Percentiles rank a stretch among this genome's conserved stretches.
Conservation (phyloP, 2,888 invertebrate genomes). For the Athripsodes cinereus region DNA sequence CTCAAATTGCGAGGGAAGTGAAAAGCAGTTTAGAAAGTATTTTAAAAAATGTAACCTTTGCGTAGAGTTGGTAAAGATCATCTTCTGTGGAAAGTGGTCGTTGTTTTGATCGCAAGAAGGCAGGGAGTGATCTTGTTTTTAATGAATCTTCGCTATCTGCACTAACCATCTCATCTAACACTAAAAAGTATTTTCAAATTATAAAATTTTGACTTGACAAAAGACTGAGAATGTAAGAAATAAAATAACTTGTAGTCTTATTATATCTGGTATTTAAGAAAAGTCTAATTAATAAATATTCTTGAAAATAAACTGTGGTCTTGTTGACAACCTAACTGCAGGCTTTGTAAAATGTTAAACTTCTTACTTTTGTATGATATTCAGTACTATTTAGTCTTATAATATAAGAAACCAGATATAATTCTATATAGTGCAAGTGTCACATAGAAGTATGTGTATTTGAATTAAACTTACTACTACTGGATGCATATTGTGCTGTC, state of each 20-base stretch:
- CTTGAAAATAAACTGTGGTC: too few relatives aligned
- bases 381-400: too few relatives aligned
- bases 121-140: conserved; percentile 64
- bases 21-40: background rate
- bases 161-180: conserved; percentile 55
- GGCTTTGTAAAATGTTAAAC: too few relatives aligned
- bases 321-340: too few relatives aligned
- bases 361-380: too few relatives aligned
- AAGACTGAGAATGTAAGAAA: too few relatives aligned
- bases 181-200: too few relatives aligned
- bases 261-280: background rate
- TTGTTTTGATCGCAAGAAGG: conserved; percentile 65
- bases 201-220: too few relatives aligned
- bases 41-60: conserved; percentile 47
- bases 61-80: conserved; percentile 62
- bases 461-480: conserved; percentile 51
- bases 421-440: too few relatives aligned
- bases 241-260: background rate
- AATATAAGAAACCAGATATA: too few relatives aligned
- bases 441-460: too few relatives aligned
- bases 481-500: conserved; percentile 56
- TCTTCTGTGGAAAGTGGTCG: conserved; percentile 63
- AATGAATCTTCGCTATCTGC: conserved; percentile 42
- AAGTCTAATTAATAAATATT: too few relatives aligned
- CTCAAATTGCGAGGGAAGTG: background rate